A percentile compares a stretch with the other conserved stretches of the same genome.
Evolutionary conservation across 2,113 vertebrate genomes (phyloP).

Genomic region (Clinocottus analis): DNA sequence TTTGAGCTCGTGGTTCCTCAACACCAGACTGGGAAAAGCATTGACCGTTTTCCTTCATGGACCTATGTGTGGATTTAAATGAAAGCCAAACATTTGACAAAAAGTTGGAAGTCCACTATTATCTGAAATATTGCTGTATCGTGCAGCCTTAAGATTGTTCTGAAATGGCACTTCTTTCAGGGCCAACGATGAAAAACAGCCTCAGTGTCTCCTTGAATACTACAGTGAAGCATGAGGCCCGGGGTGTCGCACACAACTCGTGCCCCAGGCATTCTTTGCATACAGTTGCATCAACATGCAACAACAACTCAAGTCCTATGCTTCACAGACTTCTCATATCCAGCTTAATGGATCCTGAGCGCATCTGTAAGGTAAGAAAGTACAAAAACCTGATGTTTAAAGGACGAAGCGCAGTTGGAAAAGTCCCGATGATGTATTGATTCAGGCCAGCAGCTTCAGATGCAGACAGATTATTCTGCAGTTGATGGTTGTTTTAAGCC

Average conservation of each 20-base stretch:
- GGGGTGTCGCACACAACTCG: not conserved
- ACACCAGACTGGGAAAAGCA: not conserved
- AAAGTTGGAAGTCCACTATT: not conserved
- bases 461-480: constrained; percentile 63
- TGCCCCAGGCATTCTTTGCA: not conserved
- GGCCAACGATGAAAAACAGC: not conserved
- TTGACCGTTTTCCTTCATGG: not conserved
- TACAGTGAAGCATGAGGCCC: not conserved
- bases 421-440: constrained; percentile 56
- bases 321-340: not conserved
- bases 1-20: not conserved
- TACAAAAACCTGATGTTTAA: constrained; percentile 20
- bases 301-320: not conserved
- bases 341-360: not conserved
- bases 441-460: constrained; percentile 43
- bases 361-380: not conserved
- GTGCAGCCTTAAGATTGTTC: not conserved
- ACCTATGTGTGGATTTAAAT: not conserved
- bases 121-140: not conserved
- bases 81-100: not conserved
- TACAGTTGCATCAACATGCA: not conserved
- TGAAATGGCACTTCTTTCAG: not conserved
- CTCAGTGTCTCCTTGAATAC: not conserved
- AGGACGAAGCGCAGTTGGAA: not conserved
- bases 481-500: constrained; percentile 70